Base-by-base conservation (phyloP, 2,888 invertebrate genomes). In the Tenthredo distinguenda region DNA sequence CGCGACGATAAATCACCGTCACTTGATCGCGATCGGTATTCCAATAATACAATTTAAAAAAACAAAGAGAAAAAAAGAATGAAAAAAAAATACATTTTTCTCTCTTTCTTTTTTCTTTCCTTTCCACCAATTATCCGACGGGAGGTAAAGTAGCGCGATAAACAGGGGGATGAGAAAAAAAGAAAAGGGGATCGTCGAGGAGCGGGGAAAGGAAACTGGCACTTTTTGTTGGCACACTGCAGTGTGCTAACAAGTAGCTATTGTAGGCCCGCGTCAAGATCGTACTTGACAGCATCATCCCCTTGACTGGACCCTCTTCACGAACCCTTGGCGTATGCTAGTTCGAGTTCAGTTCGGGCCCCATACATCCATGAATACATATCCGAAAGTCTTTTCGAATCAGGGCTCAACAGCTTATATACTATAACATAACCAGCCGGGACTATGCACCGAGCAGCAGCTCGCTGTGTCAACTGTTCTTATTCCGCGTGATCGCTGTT, bases 391-490 rank as follows among this genome's bases (percentile, higher is more conserved):
- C 62, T 50, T 81, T 81, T 81, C 81, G 83, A 68, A 83, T 83
- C 83, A 37, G 26, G 68, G 62, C 40, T 37, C 81, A 62, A 62
- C 40, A 58, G 58, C 62, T 81, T 62, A 79, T 79, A 40, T 21
- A 77, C n/a, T 6, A 74, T 74, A 43, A 26, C 1, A 74, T 40
- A n/a, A 7, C 21, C 26, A 37, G 31, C 68, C 12, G 31, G 26
- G 50, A 55, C 77, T 12, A n/a, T 9, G 72, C 43, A 43, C 55
- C 55, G n/a, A 18, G 21, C 21, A 72, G 15, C 79, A n/a, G 58
- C 83, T 37, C 21, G 15, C 15, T 91, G 92, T 91, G 93, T 93
- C 93, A 93, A 93, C 93, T 93, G 93, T 92, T 93, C 93, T 93
- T 93, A 93, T 93, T 93, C 92, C 92, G 92, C 92, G 90, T 92